phyloP scores from a whole-genome alignment of 1,140 invertebrate species.

The Trissolcus basalis region DNA sequence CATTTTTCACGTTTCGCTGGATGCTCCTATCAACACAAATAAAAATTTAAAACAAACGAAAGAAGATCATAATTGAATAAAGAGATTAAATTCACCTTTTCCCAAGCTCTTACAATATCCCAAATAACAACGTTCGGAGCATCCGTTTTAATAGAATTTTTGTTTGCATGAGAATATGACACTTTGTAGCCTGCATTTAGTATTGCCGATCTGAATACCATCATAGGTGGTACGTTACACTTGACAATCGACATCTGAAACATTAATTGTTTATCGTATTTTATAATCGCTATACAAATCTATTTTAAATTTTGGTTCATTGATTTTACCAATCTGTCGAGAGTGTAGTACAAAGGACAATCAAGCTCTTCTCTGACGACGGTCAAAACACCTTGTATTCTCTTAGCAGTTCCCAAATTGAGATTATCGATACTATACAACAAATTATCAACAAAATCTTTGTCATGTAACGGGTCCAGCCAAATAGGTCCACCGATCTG shows the following conservation, averaged over 20 bases:
- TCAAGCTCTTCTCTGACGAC: conserved; percentile 90
- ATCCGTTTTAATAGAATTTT: conserved; percentile 94
- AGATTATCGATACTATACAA: conserved; percentile 69
- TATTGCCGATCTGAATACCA: conserved; percentile 88
- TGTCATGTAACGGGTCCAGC: conserved; percentile 89
- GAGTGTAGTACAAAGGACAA: conserved; percentile 90
- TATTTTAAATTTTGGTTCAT: neutral
- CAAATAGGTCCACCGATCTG: conserved; percentile 96
- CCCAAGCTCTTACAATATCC: conserved; percentile 94
- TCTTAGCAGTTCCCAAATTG: conserved; percentile 81
- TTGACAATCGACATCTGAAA: conserved; percentile 69
- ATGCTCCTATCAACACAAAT: conserved; percentile 51
- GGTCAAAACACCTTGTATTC: conserved; percentile 85
- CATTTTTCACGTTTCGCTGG: conserved; percentile 74
- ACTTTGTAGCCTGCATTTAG: conserved; percentile 95
- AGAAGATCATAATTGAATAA: conserved; percentile 6
- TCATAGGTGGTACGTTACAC: conserved; percentile 67
- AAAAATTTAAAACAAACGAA: conserved; percentile 12
- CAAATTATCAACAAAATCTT: conserved; percentile 82
- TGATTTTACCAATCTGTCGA: conserved; percentile 77
- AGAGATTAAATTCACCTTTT: conserved; percentile 77
- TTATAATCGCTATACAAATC: too few relatives aligned
- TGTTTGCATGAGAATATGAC: conserved; percentile 92
- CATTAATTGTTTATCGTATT: too few relatives aligned
- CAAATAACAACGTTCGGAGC: conserved; percentile 92